These are phyloP conservation scores for Eupelmus urozonus DNA, from an alignment of 2,888 invertebrate genomes.

Conservation along the genomic window DNA sequence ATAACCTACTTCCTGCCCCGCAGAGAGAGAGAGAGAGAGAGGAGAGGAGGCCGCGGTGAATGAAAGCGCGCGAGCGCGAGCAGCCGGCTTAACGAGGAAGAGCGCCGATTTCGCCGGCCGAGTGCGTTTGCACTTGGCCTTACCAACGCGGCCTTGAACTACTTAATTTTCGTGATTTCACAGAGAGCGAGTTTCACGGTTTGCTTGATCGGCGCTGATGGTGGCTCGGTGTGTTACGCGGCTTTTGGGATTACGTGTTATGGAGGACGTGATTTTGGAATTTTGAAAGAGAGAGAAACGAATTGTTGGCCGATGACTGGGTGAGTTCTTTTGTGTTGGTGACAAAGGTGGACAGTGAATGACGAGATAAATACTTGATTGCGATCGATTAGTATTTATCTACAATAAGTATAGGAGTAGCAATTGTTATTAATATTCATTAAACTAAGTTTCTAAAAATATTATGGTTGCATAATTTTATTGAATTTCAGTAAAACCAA, in stretches of 20 bases:
- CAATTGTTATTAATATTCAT: no score
- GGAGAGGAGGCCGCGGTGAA: neutral
- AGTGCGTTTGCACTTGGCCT: constrained; percentile 38
- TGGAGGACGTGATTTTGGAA: neutral
- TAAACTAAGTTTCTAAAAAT: no score
- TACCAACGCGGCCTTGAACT: constrained; percentile 13
- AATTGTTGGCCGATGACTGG: neutral
- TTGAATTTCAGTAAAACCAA: no score
- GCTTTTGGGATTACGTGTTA: neutral
- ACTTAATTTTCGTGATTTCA: constrained; percentile 15
- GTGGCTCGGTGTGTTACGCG: neutral
- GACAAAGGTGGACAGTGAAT: no score
- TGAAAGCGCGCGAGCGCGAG: neutral
- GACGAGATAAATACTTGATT: no score
- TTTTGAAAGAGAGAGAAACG: neutral
- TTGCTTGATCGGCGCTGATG: neutral
- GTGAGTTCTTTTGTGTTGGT: neutral
- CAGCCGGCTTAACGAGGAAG: neutral
- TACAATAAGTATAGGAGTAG: no score
- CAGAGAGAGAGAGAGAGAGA: constrained; percentile 8
- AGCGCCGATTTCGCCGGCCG: neutral
- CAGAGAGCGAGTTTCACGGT: neutral
- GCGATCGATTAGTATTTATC: no score
- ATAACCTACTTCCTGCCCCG: constrained; percentile 52
- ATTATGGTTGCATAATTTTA: no score